Conservation (phyloP, 92 coral and sea anemone species). For the Palythoa grandis region DNA sequence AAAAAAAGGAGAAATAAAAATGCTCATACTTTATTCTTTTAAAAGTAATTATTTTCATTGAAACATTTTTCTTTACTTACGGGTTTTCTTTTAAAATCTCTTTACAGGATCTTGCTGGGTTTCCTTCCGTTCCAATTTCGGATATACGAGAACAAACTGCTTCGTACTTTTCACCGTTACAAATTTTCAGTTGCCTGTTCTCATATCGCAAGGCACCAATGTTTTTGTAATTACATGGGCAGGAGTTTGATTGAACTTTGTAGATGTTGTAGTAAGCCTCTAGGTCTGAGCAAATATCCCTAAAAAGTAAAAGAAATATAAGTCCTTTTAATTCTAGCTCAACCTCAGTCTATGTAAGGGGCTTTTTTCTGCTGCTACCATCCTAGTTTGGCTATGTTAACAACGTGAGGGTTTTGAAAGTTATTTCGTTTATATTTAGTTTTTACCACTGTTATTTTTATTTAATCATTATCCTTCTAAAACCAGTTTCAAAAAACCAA, state of each 20-base stretch:
- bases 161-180: slow-evolving; percentile 53
- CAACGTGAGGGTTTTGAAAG: too few relatives aligned
- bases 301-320: neutral
- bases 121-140: neutral
- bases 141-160: neutral
- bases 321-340: too few relatives aligned
- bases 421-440: too few relatives aligned
- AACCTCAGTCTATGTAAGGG: too few relatives aligned
- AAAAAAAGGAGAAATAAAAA: too few relatives aligned
- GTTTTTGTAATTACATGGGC: slow-evolving; percentile 47
- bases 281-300: neutral
- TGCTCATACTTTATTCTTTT: too few relatives aligned
- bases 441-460: too few relatives aligned
- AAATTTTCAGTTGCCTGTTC: slow-evolving; percentile 54
- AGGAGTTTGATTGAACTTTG: slow-evolving; percentile 13
- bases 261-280: slow-evolving; percentile 27
- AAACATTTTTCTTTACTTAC: neutral
- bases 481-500: too few relatives aligned
- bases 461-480: too few relatives aligned
- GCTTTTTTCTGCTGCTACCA: too few relatives aligned
- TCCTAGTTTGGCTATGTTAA: too few relatives aligned
- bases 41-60: too few relatives aligned
- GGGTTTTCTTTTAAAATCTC: neutral
- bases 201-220: slow-evolving; percentile 62
- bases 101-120: slow-evolving; percentile 20